A percentile compares a stretch with the other conserved stretches of the same genome.
Conservation (phyloP, 2,888 invertebrate genomes). For the Eretmocerus hayati region DNA sequence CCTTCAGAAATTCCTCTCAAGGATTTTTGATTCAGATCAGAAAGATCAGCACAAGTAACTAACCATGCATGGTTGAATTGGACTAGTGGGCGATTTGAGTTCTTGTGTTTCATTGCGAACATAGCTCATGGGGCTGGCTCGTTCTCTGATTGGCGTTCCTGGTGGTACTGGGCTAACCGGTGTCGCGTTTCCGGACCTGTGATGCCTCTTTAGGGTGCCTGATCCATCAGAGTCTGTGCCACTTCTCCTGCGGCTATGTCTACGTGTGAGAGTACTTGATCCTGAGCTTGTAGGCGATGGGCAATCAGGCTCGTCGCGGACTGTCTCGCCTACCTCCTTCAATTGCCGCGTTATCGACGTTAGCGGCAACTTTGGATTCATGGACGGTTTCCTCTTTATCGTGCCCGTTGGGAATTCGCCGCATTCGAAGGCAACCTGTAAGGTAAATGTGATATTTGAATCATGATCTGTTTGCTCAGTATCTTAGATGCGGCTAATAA, state of each 20-base stretch:
- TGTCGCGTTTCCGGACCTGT: slow-evolving; percentile 49
- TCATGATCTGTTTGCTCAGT: too few relatives aligned
- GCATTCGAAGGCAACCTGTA: slow-evolving; percentile 45
- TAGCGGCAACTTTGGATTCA: slow-evolving; percentile 84
- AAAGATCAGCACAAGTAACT: slow-evolving; percentile 18
- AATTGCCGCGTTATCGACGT: slow-evolving; percentile 86
- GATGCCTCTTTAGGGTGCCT: slow-evolving; percentile 43
- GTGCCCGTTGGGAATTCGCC: slow-evolving; percentile 58
- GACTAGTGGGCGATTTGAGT: slow-evolving; percentile 41
- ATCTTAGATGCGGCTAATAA: too few relatives aligned
- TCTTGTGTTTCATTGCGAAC: slow-evolving; percentile 38
- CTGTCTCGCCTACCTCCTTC: slow-evolving; percentile 78
- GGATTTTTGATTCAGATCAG: too few relatives aligned
- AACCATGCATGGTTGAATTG: slow-evolving; percentile 40
- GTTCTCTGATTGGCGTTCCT: slow-evolving; percentile 50
- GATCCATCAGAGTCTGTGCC: slow-evolving; percentile 50
- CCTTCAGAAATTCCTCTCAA: too few relatives aligned
- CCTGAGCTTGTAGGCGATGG: slow-evolving; percentile 46
- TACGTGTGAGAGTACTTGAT: slow-evolving; percentile 53
- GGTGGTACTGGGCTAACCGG: slow-evolving; percentile 46
- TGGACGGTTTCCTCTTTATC: slow-evolving; percentile 86
- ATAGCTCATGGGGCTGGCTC: slow-evolving; percentile 47
- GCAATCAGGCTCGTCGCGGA: slow-evolving; percentile 51
- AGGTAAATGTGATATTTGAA: too few relatives aligned
- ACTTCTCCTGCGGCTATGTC: slow-evolving; percentile 52